These are phyloP conservation scores for Boulengeromyrus knoepffleri DNA, from an alignment of 2,113 vertebrate genomes.

Conservation along the genomic window DNA sequence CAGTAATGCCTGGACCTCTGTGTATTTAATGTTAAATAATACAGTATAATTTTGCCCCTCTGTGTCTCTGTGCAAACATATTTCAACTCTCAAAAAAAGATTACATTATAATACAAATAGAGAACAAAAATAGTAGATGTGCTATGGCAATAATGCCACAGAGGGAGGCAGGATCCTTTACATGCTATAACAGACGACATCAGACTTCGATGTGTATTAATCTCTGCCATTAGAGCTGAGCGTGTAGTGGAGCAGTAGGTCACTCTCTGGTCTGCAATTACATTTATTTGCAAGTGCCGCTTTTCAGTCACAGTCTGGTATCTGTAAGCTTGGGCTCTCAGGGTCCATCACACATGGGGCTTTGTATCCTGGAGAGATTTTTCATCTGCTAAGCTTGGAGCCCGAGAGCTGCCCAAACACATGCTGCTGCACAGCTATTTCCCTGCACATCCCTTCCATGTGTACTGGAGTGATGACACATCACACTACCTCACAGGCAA, in stretches of 20 bases:
- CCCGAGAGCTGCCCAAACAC: too few species aligned
- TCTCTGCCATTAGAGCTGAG: background rate
- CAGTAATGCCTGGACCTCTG: background rate
- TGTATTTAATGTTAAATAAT: background rate
- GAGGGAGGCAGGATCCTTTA: background rate
- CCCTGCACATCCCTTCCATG: constrained; percentile 43
- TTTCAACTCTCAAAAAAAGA: background rate
- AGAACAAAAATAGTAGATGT: background rate
- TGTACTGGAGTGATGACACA: constrained; percentile 66
- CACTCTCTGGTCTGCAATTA: background rate
- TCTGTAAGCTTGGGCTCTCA: background rate
- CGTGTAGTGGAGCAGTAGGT: background rate
- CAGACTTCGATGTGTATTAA: background rate
- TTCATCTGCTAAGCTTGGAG: background rate
- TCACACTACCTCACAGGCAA: constrained; percentile 60
- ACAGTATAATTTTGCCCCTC: background rate
- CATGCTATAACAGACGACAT: background rate
- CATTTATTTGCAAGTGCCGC: background rate
- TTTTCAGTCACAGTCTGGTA: background rate
- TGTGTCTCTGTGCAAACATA: background rate
- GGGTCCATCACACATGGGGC: background rate
- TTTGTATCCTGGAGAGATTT: background rate
- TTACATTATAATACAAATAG: background rate
- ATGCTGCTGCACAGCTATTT: background rate
- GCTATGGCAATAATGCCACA: background rate